Base-by-base conservation (phyloP, 2,888 invertebrate genomes). In the Lissocephala sabroskyi region DNA sequence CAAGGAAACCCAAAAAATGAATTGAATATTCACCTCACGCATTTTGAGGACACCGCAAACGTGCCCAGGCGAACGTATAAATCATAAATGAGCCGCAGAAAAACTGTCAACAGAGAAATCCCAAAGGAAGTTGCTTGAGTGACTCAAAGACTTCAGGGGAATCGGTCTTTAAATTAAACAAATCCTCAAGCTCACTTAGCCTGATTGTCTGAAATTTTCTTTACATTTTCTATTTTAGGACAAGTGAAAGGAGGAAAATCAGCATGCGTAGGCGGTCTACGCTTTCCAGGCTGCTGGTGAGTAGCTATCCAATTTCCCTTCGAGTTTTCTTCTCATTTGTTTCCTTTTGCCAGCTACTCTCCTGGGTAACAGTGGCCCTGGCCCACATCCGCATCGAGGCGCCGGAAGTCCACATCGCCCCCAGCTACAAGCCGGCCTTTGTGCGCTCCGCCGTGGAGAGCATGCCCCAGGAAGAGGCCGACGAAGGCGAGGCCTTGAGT, bases 361-460 rank as follows among this genome's bases (percentile, higher is more conserved):
- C 59, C 5, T 58, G 62, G 53, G 41, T 52, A 40, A 52, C 49
- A 28, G 35, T 37, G 6, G 49, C 52, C 2, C 44, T 26, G 14
- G 79, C 73, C 3, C 82, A 81, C 50, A 82, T 82, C 46, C 80
- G 80, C 18, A 59, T 80, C 28, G 76, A 80, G 18, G 65, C 71
- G 9, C 76, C 79, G 10, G 80, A 81, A 35, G 64, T 61, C 18
- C 79, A 81, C 49, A 29, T 50, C 37, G 57, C 62, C 19, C 62
- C 71, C 17, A 62, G 40, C 5, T 63, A 67, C 2, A 60, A 63
- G 11, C 79, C 80, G 26, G 59, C 74, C 2, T 85, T 85, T 62
- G 65, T 82, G 1, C 79, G 85, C 2, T 70, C 83, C 1, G 82
- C 84, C 2, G 82, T 85, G 11, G 85, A 85, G 52, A 84, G 82